Evolutionary conservation across 2,113 vertebrate genomes (phyloP), one percentile per base, ranked within the genome.

Genomic region (Pseudorectes ferrugineus): DNA sequence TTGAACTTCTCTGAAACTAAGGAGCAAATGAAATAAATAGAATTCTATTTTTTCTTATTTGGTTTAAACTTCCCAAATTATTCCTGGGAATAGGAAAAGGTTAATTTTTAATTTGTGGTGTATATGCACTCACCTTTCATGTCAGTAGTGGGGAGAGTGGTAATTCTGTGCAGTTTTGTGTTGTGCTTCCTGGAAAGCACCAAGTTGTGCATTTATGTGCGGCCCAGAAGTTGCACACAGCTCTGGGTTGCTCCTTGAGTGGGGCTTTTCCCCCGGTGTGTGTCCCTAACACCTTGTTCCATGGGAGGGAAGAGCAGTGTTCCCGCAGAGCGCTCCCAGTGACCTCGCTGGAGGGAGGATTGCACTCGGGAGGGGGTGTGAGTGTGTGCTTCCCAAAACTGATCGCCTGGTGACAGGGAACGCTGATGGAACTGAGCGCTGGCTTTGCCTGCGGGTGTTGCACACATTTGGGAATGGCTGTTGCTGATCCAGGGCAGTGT

Each of bases 11-110:
- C 51, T 91, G 66, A 94, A 95, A 77, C 59, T 36, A 79, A 83
- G 94, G 52, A 83, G 59, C 68, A 92, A 76, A 66, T 15, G 8
- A 67, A 92, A 90, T 96, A 96, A 96, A 95, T 68, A 88, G 88
- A 88, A 26, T 83, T 96, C 55, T 96, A 90, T 96, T 92, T 95
- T 95, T 96, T 92, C 38, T 80, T 95, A 74, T 9, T 87, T 93
- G 84, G 7, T 92, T 89, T 93, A 51, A 74, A 87, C 68, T 90
- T 97, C 90, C 72, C 25, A 8, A 93, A 67, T 90, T 82, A 86
- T 93, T 95, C 51, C 68, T 92, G 82, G 92, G 88, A 96, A 62
- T 51, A 77, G 75, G 59, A 85, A 88, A 77, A 67, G 46, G 15
- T 54, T 73, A 26, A 8, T 43, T 43, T 84, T 90, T 89, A 17